Percentiles rank a stretch among this genome's conserved stretches.
Conservation (phyloP, 1,140 invertebrate species). For the Tribolium castaneum region DNA sequence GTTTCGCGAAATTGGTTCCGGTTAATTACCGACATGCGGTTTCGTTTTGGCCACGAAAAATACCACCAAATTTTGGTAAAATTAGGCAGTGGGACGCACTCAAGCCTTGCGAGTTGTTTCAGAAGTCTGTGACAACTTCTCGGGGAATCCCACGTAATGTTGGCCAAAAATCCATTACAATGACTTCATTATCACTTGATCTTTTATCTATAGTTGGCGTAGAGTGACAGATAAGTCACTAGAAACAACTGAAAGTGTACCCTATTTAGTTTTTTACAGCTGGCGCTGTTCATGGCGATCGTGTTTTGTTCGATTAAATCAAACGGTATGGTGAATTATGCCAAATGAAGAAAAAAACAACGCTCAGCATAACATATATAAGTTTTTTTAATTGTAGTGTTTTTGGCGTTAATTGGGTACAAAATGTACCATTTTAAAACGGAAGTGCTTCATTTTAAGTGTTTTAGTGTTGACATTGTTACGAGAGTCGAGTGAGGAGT, state of each 20-base stretch:
- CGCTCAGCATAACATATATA: background rate
- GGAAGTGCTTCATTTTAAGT: background rate
- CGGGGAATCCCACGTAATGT: background rate
- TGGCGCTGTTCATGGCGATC: background rate
- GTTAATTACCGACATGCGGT: background rate
- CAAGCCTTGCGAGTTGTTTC: background rate
- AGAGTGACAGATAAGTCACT: background rate
- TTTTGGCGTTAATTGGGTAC: background rate
- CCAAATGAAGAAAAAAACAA: background rate
- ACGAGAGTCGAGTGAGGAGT: background rate
- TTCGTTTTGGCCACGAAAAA: background rate
- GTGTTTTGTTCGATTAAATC: background rate
- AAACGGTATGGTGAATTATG: background rate
- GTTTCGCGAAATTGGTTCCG: background rate
- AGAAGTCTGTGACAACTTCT: background rate
- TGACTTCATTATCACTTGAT: background rate
- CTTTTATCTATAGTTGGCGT: background rate
- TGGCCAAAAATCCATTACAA: background rate
- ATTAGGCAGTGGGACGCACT: background rate
- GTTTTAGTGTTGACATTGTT: slow-evolving; percentile 5
- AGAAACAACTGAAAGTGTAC: background rate
- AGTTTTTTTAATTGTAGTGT: background rate
- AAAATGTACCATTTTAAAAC: background rate
- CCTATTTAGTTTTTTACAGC: background rate
- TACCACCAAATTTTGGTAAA: background rate